A percentile compares a stretch with the other conserved stretches of the same genome.
phyloP scores from a whole-genome alignment of 2,113 vertebrate species.

The Propithecus coquereli region DNA sequence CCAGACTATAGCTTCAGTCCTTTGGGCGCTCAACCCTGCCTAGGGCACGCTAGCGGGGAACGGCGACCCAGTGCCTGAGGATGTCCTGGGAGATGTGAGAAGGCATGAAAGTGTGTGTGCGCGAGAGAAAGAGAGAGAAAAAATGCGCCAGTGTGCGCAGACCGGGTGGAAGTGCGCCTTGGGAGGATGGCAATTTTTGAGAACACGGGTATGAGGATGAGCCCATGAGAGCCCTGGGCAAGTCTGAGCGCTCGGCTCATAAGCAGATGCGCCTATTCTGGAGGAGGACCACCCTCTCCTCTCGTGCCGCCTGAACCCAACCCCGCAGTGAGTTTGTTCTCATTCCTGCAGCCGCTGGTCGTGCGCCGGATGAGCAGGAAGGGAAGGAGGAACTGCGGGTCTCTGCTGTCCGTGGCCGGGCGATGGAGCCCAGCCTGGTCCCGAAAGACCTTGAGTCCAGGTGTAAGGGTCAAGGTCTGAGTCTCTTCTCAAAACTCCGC shows the following conservation, averaged over 20 bases:
- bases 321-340: accelerated
- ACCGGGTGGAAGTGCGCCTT: accelerated
- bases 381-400: not conserved
- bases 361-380: accelerated
- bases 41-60: not conserved
- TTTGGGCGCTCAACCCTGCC: not conserved
- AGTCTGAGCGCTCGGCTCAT: accelerated
- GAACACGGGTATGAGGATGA: accelerated
- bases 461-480: not conserved
- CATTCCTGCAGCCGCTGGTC: not conserved
- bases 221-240: not conserved
- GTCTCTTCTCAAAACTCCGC: not conserved
- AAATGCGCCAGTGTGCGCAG: accelerated
- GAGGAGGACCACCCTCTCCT: not conserved
- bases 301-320: not conserved
- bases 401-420: accelerated
- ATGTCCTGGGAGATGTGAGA: not conserved
- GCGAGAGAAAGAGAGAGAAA: accelerated
- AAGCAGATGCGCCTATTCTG: not conserved
- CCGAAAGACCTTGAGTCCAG: accelerated
- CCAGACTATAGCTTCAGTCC: accelerated
- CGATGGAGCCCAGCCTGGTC: not conserved
- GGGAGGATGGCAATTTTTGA: not conserved
- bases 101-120: not conserved
- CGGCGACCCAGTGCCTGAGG: accelerated